Base-by-base conservation (phyloP, 2,888 invertebrate species). In the Myathropa florea region DNA sequence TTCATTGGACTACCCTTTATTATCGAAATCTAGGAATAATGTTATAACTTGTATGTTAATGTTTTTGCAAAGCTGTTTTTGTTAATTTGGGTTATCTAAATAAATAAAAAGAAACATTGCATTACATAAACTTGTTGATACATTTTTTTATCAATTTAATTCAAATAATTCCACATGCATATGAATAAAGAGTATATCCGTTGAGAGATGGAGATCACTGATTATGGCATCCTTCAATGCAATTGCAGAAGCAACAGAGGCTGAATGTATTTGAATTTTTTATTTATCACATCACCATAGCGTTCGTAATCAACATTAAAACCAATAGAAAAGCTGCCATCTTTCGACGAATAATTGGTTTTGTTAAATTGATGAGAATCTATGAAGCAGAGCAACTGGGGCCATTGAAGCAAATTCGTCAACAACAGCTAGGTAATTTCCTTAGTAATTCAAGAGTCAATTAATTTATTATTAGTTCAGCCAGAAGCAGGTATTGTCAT, bases 381-480 rank as follows among this genome's bases (percentile, higher is more conserved):
- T 28, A 28, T 30, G 30, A 30, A 30, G 7, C 30, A 30, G 30
- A 30, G 30, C 30, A 30, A 30, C 4, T 39, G 39, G 14, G 4
- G 39, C 39, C 2, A 14, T 39, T 39, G 39, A 10, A 30, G 10
- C 10, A 1, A 14, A 39, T 4, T 39, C 12, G 39, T 12, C 4
- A 39, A 46, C 53, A n/a, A 24, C 26, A 67, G 33, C 46, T 60
- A 28, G 59, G 60, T 59, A 46, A 71, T 79, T 59, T 79, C 59
- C 36, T 71, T 46, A 60, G 36, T 57, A 59, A 65, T 72, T 78
- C 46, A 65, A 53, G 46, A 72, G 71, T 18, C 79, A 79, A 72
- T 72, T 72, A 65, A 65, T 60, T 71, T 79, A 65, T 60, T 72
- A 65, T 65, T 67, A 79, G 60, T 26, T 33, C 60, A 71, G 39